Evolutionary conservation across 2,797 vertebrate genomes (phyloP), one percentile per base, ranked within the genome.

Genomic region (Acipenser transmontanus): DNA sequence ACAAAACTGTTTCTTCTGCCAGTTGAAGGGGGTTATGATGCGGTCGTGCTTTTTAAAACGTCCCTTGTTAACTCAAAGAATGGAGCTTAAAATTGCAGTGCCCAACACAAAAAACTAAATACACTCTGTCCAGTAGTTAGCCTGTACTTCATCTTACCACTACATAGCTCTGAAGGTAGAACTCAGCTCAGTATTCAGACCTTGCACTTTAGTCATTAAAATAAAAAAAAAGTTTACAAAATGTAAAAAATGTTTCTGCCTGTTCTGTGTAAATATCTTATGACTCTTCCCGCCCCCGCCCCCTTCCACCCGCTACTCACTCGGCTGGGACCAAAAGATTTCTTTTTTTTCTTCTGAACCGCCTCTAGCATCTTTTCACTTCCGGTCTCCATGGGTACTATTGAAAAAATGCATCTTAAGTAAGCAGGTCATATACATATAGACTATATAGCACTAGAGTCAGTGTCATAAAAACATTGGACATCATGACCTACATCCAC

Each of bases 331-430:
- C 78, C 90, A 14, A 73, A 80, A 11, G 62, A 67, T 75, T 85
- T 92, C 81, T 90, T 94, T 75, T 85, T 91, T 74, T 82, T 89
- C 73, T 80, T 92, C 51, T 79, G 20, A 62, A 73, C 68, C 59
- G 85, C 73, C 68, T 74, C 81, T 59, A 68, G 67, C 62, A 76
- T 78, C 72, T 82, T 75, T 34, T 48, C 59, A 48, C 17, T 68
- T 13, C 59, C 66, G 7, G 51, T n/a, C 14, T 49, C 0, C 7
- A 17, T 60, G 17, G 52, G 34, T 11, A 13, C 69, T 69, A 17
- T 20, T 47, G 65, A 63, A 13, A 17, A 48, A 7, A 49, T 9
- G n/a, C 2, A 9, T 9, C 52, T 3, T 9, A 54, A n/a, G 17
- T 11, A n/a, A 47, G 52, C 9, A 57, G 47, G 14, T 13, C 11